These are phyloP conservation scores for Agrilus cyanescens DNA, from an alignment of 2,888 invertebrate genomes.

Conservation along the genomic window DNA sequence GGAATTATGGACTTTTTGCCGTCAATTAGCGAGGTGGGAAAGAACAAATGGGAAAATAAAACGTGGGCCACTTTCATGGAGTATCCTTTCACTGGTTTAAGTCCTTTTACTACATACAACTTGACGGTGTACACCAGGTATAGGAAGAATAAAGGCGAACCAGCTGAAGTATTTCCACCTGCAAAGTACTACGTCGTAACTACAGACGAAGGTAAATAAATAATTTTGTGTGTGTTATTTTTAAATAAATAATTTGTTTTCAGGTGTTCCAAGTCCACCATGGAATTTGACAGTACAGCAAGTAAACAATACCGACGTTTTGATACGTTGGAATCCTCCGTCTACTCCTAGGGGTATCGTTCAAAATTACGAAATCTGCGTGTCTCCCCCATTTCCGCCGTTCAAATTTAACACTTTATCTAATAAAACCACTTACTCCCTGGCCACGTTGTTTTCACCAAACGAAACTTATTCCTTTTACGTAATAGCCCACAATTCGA, in stretches of 20 bases:
- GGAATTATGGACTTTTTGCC: slow-evolving; percentile 53
- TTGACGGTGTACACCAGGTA: slow-evolving; percentile 63
- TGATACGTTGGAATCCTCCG: slow-evolving; percentile 60
- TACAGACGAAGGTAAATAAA: slow-evolving; percentile 52
- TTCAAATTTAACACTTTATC: slow-evolving; percentile 34
- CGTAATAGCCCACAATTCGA: slow-evolving; percentile 57
- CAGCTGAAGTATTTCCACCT: slow-evolving; percentile 47
- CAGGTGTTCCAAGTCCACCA: slow-evolving; percentile 55
- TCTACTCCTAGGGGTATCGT: slow-evolving; percentile 50
- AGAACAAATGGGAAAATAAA: slow-evolving; percentile 46
- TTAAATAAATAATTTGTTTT: slow-evolving; percentile 4
- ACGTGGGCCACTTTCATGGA: slow-evolving; percentile 51
- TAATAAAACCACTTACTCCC: slow-evolving; percentile 39
- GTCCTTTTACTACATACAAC: slow-evolving; percentile 65
- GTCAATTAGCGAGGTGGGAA: slow-evolving; percentile 43
- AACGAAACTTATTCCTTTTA: slow-evolving; percentile 58
- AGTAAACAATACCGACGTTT: slow-evolving; percentile 49
- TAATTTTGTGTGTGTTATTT: background rate
- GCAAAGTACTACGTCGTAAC: slow-evolving; percentile 47
- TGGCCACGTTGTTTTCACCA: slow-evolving; percentile 44
- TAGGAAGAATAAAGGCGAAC: slow-evolving; percentile 31
- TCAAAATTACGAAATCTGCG: slow-evolving; percentile 49
- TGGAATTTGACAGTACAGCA: slow-evolving; percentile 52
- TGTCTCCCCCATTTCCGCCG: slow-evolving; percentile 52
- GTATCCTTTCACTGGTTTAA: slow-evolving; percentile 49